Evolutionary conservation across 1,140 invertebrate genomes (phyloP), one percentile per base, ranked within the genome.

Genomic region (Atta colombica): DNA sequence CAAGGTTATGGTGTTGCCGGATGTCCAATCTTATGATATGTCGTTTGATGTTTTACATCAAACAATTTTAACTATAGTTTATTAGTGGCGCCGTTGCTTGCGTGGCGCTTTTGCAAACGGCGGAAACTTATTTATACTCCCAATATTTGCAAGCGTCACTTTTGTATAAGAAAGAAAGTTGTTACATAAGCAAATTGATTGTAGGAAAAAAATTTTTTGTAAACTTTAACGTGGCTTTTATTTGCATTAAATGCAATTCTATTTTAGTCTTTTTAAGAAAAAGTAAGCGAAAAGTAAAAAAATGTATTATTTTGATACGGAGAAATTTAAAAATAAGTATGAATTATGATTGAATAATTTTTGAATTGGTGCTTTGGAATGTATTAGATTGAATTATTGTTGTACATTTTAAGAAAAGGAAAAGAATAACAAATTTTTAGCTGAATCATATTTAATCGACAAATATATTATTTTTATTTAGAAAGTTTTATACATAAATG

Each of bases 361-460:
- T 86, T 90, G 89, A 90, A 94, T 94, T 95, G 94, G 94, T 95
- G 94, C 94, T 95, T 94, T 92, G 93, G 90, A 94, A 95, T 94
- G 88, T 92, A 95, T 95, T 94, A 95, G 94, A 95, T 94, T 95
- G 94, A 95, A 94, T 94, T 91, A 94, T 94, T 94, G 93, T 94
- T 94, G 90, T 94, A 94, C 89, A 77, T 94, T 94, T 88, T 91
- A 91, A 89, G 84, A 75, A 87, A 87, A 88, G 77, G 0, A 45
- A 45, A 77, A 91, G 84, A 88, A 81, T 31, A 71, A 61, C 53
- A 80, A 84, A 90, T 80, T 92, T 91, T 91, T 86, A 88, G 85
- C 65, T 81, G 77, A 78, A 71, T 71, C 49, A 85, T 25, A 25
- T 90, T 85, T 89, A 92, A 92, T 93, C 89, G 87, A 86, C 91